A percentile compares a stretch with the other conserved stretches of the same genome.
phyloP scores from a whole-genome alignment of 2,113 vertebrate species.

The Cephalopterus ornatus region DNA sequence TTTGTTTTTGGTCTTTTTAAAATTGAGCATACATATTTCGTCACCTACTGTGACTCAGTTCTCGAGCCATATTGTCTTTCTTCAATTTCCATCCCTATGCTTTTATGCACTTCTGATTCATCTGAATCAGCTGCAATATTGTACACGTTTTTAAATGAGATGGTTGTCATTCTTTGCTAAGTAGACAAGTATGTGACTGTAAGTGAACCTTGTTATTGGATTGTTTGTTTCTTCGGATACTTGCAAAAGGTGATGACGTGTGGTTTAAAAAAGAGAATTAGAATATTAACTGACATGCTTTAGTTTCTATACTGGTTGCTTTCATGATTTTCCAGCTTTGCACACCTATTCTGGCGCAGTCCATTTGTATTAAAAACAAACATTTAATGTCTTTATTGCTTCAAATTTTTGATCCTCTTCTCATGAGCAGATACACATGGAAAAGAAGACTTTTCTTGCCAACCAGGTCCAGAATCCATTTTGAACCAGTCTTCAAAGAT shows the following conservation, averaged over 20 bases:
- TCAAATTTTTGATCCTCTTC: neutral
- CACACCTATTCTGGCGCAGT: neutral
- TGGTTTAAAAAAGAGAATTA: neutral
- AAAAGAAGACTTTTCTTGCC: neutral
- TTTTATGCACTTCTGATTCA: neutral
- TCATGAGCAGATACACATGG: neutral
- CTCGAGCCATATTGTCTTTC: neutral
- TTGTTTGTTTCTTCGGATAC: neutral
- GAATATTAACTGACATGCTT: neutral
- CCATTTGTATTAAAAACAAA: neutral
- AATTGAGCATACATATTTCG: neutral
- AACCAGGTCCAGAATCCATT: neutral
- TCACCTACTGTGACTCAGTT: neutral
- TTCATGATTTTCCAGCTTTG: neutral
- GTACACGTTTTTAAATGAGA: neutral
- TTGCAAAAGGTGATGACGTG: neutral
- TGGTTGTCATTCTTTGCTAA: neutral
- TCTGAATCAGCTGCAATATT: neutral
- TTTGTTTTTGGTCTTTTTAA: neutral
- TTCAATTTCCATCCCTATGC: neutral
- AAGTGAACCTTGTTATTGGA: neutral
- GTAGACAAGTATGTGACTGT: fast-evolving
- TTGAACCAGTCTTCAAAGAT: neutral
- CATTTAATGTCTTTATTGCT: neutral
- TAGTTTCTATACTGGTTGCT: neutral